A percentile compares a stretch with the other conserved stretches of the same genome.
phyloP scores from a whole-genome alignment of 2,888 invertebrate species.

The Stenotaenia linearis region DNA sequence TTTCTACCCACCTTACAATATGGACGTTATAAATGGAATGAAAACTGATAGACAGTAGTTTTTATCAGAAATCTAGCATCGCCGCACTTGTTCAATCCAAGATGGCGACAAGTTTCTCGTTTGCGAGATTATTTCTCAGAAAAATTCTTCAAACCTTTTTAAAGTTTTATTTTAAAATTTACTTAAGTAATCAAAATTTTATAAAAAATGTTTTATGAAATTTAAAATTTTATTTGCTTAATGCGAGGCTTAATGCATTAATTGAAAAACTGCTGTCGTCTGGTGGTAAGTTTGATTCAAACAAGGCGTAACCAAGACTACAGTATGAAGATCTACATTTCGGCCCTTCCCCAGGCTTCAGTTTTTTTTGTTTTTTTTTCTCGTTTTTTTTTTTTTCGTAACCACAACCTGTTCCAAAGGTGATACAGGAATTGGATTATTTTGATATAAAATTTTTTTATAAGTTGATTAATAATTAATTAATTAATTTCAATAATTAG shows the following conservation, averaged over 20 bases:
- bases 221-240: no score
- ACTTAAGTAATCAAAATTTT: background rate
- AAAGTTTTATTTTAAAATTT: background rate
- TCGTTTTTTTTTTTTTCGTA: no score
- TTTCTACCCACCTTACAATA: slow-evolving; percentile 22
- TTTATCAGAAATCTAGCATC: slow-evolving; percentile 24
- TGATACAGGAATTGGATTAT: background rate
- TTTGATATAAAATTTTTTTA: no score
- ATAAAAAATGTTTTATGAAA: background rate
- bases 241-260: no score
- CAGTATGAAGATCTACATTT: no score
- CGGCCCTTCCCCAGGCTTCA: no score
- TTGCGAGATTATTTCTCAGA: background rate
- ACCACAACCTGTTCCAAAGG: no score
- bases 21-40: slow-evolving; percentile 26
- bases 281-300: no score
- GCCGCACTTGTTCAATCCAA: slow-evolving; percentile 16
- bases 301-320: no score
- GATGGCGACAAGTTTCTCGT: slow-evolving; percentile 7
- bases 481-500: no score
- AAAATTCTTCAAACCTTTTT: background rate
- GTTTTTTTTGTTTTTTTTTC: no score
- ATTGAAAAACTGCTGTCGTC: background rate
- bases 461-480: no score
- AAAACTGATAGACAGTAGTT: slow-evolving; percentile 16